These are phyloP conservation scores for Gephyroberyx darwinii DNA, from an alignment of 2,797 vertebrate species.

Conservation along the genomic window DNA sequence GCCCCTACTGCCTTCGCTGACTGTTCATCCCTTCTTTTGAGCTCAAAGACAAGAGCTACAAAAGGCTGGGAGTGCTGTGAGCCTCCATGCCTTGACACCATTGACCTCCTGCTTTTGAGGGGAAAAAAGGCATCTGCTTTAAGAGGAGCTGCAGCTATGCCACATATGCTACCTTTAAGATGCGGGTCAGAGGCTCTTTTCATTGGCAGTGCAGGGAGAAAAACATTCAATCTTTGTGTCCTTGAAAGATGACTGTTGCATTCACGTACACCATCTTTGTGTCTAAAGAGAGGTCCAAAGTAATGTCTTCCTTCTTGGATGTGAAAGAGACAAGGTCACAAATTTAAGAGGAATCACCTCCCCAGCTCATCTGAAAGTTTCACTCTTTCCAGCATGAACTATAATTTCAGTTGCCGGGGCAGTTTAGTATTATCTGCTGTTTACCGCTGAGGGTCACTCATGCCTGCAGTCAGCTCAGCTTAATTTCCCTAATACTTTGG, in stretches of 20 bases:
- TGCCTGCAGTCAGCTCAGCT: constrained; percentile 20
- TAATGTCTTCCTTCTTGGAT: constrained; percentile 33
- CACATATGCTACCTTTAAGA: constrained; percentile 51
- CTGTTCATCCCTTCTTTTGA: constrained; percentile 46
- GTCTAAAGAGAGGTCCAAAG: constrained; percentile 47
- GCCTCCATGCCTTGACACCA: constrained; percentile 51
- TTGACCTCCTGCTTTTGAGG: constrained; percentile 48
- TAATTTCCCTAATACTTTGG: constrained; percentile 28
- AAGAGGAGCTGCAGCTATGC: constrained; percentile 43
- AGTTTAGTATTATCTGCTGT: constrained; percentile 35
- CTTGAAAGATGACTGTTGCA: constrained; percentile 60
- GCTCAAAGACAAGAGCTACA: constrained; percentile 45
- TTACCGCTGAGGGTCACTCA: constrained; percentile 35
- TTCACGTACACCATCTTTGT: constrained; percentile 42
- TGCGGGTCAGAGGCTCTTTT: constrained; percentile 61
- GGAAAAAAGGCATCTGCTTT: constrained; percentile 20
- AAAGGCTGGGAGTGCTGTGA: constrained; percentile 35
- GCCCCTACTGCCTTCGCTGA: neutral
- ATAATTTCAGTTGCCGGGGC: constrained; percentile 31
- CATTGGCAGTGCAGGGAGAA: constrained; percentile 30
- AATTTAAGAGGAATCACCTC: constrained; percentile 60
- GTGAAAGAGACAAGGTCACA: constrained; percentile 55
- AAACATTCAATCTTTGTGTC: constrained; percentile 54
- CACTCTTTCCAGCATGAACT: constrained; percentile 32
- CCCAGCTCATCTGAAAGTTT: constrained; percentile 17